phyloP scores from a whole-genome alignment of 2,113 vertebrate species.

The Microcebus murinus region DNA sequence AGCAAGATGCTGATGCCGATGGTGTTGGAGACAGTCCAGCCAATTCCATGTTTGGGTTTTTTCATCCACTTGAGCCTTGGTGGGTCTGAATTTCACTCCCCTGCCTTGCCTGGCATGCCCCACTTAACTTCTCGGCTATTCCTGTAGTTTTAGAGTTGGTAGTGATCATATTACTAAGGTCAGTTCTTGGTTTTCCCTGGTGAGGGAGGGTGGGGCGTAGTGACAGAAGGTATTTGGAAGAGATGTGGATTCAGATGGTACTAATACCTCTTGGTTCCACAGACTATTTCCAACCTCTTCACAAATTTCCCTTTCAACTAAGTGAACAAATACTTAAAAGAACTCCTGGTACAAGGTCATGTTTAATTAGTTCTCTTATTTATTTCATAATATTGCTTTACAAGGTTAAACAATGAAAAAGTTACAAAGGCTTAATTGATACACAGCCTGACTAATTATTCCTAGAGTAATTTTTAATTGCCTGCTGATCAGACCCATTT shows the following conservation, averaged over 20 bases:
- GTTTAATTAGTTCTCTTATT: constrained; percentile 32
- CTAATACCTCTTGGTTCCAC: background rate
- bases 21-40: background rate
- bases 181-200: background rate
- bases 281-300: background rate
- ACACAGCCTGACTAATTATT: background rate
- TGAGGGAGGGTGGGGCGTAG: background rate
- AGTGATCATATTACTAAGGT: background rate
- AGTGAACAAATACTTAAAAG: constrained; percentile 5
- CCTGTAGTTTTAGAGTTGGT: background rate
- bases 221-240: background rate
- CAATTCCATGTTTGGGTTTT: constrained; percentile 20
- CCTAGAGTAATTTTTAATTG: constrained; percentile 40
- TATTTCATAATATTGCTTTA: constrained; percentile 32
- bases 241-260: background rate
- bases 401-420: constrained; percentile 43
- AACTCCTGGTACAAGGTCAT: background rate
- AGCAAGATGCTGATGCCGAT: background rate
- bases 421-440: background rate
- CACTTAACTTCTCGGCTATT: background rate
- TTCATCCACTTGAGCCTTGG: background rate
- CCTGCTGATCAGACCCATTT: constrained; percentile 1
- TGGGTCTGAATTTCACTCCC: background rate
- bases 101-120: background rate
- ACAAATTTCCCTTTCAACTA: constrained; percentile 3